A percentile compares a stretch with the other conserved stretches of the same genome.
These are phyloP conservation scores for Disparrhopalites patrizii DNA, from an alignment of 2,888 invertebrate species.

Conservation along the genomic window DNA sequence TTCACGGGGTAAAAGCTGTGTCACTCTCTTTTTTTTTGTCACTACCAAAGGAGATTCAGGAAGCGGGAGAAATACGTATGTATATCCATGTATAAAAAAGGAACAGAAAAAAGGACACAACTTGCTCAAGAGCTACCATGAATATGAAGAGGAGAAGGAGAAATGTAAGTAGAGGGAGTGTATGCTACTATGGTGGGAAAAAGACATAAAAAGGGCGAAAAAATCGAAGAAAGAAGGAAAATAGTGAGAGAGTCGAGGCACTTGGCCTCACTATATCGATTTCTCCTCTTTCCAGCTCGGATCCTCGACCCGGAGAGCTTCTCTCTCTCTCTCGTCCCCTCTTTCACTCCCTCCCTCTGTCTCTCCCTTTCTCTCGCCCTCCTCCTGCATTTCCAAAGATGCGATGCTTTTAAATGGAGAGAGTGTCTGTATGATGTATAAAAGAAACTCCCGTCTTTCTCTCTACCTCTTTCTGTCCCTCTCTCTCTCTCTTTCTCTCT, in stretches of 20 bases:
- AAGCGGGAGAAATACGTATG: constrained; percentile 4
- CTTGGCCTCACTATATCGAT: constrained; percentile 35
- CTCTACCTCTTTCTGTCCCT: too few species aligned
- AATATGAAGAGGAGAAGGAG: constrained; percentile 28
- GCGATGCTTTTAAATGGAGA: too few species aligned
- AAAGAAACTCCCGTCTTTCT: too few species aligned
- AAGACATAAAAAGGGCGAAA: constrained; percentile 11
- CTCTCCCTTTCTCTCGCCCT: too few species aligned
- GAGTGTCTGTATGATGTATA: too few species aligned
- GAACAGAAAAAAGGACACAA: too few species aligned
- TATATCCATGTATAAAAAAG: constrained; percentile 7
- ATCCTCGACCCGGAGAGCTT: constrained; percentile 29
- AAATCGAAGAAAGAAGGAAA: constrained; percentile 25
- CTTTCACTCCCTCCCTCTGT: too few species aligned
- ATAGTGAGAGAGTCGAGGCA: constrained; percentile 31
- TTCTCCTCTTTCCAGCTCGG: constrained; percentile 24
- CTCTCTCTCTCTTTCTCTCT: too few species aligned
- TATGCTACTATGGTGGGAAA: neutral
- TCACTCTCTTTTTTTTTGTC: neutral
- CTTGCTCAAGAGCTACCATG: too few species aligned
- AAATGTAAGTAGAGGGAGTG: constrained; percentile 23
- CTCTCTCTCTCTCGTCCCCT: constrained; percentile 19
- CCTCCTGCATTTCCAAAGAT: too few species aligned
- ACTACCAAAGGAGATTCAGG: neutral
- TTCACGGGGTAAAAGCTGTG: constrained; percentile 8